These are phyloP conservation scores for Gambusia affinis DNA, from an alignment of 2,113 vertebrate genomes.

Conservation along the genomic window DNA sequence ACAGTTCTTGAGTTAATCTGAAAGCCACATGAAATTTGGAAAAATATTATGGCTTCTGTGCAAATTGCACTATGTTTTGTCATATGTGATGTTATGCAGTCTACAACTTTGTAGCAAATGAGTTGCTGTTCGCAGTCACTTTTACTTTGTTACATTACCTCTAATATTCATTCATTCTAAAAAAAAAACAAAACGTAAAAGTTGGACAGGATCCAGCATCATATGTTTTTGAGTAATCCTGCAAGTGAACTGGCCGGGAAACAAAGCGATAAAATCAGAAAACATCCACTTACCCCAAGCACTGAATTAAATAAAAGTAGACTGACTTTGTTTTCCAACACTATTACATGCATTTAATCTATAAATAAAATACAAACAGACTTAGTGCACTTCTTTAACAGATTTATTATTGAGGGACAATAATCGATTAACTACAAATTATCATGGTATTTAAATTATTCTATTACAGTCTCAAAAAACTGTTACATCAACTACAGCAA, in stretches of 20 bases:
- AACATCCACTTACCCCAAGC: no score
- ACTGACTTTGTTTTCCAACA: no score
- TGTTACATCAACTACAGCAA: constrained; percentile 61
- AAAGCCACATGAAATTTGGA: neutral
- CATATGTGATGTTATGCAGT: neutral
- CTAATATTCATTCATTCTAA: neutral
- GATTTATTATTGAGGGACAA: constrained; percentile 56
- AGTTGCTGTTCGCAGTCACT: neutral
- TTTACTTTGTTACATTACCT: neutral
- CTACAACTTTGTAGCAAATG: neutral
- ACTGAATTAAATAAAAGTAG: no score
- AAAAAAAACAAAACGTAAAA: no score
- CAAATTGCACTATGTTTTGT: neutral
- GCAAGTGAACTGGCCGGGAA: no score
- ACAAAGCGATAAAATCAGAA: no score
- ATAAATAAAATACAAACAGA: constrained; percentile 25
- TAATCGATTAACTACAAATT: constrained; percentile 70
- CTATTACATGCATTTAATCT: neutral
- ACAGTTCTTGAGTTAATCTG: no score
- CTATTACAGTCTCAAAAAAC: constrained; percentile 55
- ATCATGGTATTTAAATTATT: constrained; percentile 67
- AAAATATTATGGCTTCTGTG: neutral
- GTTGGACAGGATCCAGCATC: no score
- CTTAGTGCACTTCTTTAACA: constrained; percentile 24
- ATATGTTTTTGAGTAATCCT: no score